Conservation (phyloP, 2,888 invertebrate genomes). For the Trissolcus japonicus region DNA sequence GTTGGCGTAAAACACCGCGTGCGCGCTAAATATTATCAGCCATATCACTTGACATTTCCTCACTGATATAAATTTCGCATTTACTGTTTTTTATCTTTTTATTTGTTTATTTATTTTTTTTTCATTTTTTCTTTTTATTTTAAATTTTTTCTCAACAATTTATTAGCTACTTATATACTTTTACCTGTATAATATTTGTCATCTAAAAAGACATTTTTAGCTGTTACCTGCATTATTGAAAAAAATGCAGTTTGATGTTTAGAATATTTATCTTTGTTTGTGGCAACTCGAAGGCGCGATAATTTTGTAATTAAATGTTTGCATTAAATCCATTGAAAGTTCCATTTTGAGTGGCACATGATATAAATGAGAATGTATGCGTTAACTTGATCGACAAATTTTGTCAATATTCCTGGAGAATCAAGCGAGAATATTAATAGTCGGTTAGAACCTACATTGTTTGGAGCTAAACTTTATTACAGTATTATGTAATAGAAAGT, state of each 20-base stretch:
- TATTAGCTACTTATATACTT: neutral
- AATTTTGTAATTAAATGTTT: slow-evolving; percentile 41
- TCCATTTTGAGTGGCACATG: slow-evolving; percentile 16
- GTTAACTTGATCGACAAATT: slow-evolving; percentile 10
- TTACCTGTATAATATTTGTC: neutral
- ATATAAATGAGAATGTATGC: slow-evolving; percentile 13
- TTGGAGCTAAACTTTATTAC: slow-evolving; percentile 23
- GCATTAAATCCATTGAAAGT: slow-evolving; percentile 10
- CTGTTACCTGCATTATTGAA: slow-evolving; percentile 1
- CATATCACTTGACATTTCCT: slow-evolving; percentile 49
- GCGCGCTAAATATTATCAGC: slow-evolving; percentile 47
- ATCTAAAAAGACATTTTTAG: no score
- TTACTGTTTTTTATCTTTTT: neutral
- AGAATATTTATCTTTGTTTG: slow-evolving; percentile 12
- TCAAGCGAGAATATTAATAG: slow-evolving; percentile 27
- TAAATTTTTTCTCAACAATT: neutral
- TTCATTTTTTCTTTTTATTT: neutral
- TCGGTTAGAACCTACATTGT: slow-evolving; percentile 41
- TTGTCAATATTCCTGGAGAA: slow-evolving; percentile 44
- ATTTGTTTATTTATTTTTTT: neutral
- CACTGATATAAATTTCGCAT: neutral
- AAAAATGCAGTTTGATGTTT: neutral
- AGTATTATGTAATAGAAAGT: slow-evolving; percentile 6
- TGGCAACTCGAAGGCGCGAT: slow-evolving; percentile 32
- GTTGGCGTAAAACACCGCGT: slow-evolving; percentile 20